Evolutionary conservation across 2,797 vertebrate genomes (phyloP), one percentile per base, ranked within the genome.

Genomic region (Mus caroli): DNA sequence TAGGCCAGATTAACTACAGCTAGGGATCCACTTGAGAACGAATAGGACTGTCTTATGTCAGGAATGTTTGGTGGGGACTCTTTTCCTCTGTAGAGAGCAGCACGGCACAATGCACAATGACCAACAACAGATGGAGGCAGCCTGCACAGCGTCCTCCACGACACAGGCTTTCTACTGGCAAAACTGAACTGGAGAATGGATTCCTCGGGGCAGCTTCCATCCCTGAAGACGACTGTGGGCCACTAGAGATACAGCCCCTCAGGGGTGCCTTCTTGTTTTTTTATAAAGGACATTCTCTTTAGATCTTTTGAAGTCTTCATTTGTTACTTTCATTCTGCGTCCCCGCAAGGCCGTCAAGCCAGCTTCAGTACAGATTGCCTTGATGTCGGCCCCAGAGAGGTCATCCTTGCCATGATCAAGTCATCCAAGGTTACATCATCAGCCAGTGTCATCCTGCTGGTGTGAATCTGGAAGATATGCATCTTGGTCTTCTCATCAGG

Each of bases 221-320:
- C 62, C 54, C 11, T 12, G 85, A 50, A 79, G 89, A 88, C 46
- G 90, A 43, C 83, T 0, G 9, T 20, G 40, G n/a, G 6, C 58
- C 6, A 46, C 89, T 99, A 99, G 93, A 99, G 99, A 98, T 99
- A 99, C 0, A 99, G 99, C 64, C 99, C 99, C 98, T 99, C 99
- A 0, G 99, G 99, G 37, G 99, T 99, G 94, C 99, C 99, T 98
- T 99, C 99, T 97, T 99, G 99, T 43, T 97, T 99, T 99, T 98
- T 99, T 99, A 97, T 99, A 99, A 84, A 99, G 99, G 96, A 99
- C 99, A 0, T 99, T 99, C 94, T 99, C 99, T 98, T 99, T 99
- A 8, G 99, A 99, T 98, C 99, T 99, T 93, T 99, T 99, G 98
- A 99, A 99, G 98, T 99, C 99, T 98, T 99, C 99, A 26, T 99